Evolutionary conservation across 2,797 vertebrate species (phyloP), one percentile per base, ranked within the genome.

Genomic region (Adelosebastes latens): DNA sequence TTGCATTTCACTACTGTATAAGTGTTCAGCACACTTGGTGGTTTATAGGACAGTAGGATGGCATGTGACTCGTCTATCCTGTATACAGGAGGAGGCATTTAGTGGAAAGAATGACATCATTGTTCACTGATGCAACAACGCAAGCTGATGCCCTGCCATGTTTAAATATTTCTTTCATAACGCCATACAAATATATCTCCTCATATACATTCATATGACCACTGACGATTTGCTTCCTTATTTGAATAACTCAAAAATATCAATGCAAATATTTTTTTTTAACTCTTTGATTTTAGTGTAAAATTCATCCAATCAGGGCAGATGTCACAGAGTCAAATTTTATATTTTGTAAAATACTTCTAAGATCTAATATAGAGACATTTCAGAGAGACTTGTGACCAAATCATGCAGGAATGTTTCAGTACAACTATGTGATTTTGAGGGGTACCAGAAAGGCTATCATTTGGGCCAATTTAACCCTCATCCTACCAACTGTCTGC

Each of bases 91-190:
- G 25, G 63, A 72, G 29, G 42, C 11, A 66, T 72, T 72, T 31
- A 63, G 75, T 80, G 76, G 80, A 85, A 87, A 84, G 42, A 83
- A 79, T 88, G 70, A 83, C 77, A 42, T 84, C 77, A 84, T 9
- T 58, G 66, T 65, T 32, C 60, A 62, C 13, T 69, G 70, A 85
- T 20, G 56, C 53, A 77, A 67, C 27, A 55, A 27, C 20, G 42
- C 22, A 75, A 62, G 65, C 39, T 61, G 63, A 72, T 55, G 56
- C 46, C 49, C 4, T 22, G 76, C 75, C 70, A 75, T 53, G 11
- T 66, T 80, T 13, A 62, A 81, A 86, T 80, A 69, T 63, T 70
- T 79, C 24, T 66, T 56, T 66, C 18, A 76, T 64, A 49, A 79
- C 64, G 8, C 82, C 63, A 71, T 24, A 14, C 16, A n/a, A 20